Conservation (phyloP, 2,888 invertebrate genomes). For the Drosophila bunnanda region DNA sequence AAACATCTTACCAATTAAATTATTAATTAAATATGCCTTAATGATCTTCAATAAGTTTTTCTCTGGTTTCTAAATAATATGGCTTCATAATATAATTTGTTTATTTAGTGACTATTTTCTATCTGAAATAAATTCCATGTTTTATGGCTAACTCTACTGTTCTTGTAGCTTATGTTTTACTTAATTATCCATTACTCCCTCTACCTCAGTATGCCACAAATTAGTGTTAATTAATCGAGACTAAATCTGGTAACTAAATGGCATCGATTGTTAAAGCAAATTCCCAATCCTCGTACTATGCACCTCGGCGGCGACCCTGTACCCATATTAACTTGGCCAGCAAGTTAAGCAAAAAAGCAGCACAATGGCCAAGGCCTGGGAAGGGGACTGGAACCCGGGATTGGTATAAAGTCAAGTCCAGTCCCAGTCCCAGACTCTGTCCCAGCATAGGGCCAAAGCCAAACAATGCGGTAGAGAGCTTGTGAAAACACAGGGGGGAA, state of each 20-base stretch:
- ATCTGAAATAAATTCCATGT: not conserved
- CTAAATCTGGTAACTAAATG: constrained; percentile 3
- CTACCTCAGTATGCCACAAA: not conserved
- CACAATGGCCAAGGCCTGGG: constrained; percentile 43
- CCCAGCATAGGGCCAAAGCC: constrained; percentile 37
- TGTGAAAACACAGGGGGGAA: constrained; percentile 60
- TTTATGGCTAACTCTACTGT: not conserved
- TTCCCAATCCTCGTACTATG: constrained; percentile 11
- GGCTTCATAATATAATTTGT: not conserved
- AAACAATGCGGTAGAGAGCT: constrained; percentile 54
- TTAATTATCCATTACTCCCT: not conserved
- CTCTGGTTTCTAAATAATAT: not conserved
- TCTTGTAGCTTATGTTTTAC: not conserved
- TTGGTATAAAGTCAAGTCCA: constrained; percentile 13
- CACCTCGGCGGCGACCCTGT: constrained; percentile 16
- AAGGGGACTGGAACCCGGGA: not conserved
- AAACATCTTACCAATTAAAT: not conserved
- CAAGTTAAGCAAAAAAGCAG: constrained; percentile 32
- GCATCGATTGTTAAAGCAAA: constrained; percentile 19
- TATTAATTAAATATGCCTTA: no score
- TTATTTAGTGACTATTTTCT: not conserved
- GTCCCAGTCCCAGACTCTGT: constrained; percentile 10
- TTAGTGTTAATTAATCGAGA: constrained; percentile 13
- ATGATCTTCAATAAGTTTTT: no score
- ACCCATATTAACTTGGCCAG: constrained; percentile 12